Conservation (phyloP, 2,113 vertebrate genomes). For the Grammomys dolichurus region DNA sequence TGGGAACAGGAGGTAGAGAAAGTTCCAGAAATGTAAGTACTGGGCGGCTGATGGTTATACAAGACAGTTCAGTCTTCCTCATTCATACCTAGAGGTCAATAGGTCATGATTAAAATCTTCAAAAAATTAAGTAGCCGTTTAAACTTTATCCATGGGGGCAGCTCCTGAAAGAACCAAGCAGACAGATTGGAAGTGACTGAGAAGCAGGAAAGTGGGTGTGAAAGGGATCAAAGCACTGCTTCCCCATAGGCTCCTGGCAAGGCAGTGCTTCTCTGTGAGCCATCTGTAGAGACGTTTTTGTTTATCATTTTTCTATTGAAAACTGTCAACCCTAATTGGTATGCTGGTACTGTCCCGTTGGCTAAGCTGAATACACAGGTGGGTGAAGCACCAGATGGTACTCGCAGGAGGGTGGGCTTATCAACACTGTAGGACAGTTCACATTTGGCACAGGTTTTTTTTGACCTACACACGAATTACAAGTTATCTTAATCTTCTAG, state of each 20-base stretch:
- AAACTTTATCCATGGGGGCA: neutral
- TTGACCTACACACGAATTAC: neutral
- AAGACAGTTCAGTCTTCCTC: constrained; percentile 13
- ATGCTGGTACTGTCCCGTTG: neutral
- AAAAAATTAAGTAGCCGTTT: neutral
- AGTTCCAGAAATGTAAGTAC: neutral
- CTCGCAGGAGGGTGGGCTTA: neutral
- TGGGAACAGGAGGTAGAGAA: neutral
- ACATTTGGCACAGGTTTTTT: neutral
- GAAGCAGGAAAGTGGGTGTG: neutral
- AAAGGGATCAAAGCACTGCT: neutral
- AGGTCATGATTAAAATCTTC: neutral
- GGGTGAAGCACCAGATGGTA: neutral
- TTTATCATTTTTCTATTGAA: neutral
- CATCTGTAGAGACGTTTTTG: neutral
- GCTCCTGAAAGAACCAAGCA: constrained; percentile 12
- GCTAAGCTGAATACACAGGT: neutral
- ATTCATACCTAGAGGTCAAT: neutral
- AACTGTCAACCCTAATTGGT: neutral
- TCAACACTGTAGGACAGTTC: neutral
- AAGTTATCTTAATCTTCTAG: constrained; percentile 33
- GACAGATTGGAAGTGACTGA: neutral
- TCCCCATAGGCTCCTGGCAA: neutral
- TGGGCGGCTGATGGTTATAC: neutral
- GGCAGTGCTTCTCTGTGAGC: neutral